Evolutionary conservation across 2,113 vertebrate genomes (phyloP).

Genomic region (Psittacula cyanocephala): DNA sequence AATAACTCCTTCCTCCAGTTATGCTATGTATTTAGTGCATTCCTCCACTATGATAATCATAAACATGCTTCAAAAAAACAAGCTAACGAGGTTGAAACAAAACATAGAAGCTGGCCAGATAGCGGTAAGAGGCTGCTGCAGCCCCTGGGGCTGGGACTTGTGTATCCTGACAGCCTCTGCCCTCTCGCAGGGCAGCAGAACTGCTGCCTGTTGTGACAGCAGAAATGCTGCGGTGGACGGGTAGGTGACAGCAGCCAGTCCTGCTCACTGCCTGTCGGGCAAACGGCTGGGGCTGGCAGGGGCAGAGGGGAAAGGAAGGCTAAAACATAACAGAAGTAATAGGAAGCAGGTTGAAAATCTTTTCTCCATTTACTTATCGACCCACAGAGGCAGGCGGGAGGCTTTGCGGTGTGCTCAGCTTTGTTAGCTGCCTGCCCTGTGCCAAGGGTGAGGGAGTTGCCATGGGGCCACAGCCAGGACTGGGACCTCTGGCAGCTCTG

Average conservation of each 20-base stretch:
- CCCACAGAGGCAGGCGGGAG: not conserved
- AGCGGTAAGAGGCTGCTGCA: not conserved
- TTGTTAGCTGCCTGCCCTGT: not conserved
- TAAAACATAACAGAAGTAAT: constrained; percentile 29
- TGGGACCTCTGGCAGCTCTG: rapidly evolving
- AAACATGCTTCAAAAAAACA: not conserved
- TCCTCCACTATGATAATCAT: constrained; percentile 46
- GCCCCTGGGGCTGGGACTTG: not conserved
- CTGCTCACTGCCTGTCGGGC: not conserved
- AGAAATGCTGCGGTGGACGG: not conserved
- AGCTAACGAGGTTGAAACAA: not conserved
- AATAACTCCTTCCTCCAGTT: constrained; percentile 53
- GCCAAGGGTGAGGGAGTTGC: not conserved
- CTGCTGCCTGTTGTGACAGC: not conserved
- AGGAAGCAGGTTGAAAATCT: constrained; percentile 9
- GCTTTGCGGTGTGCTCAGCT: not conserved
- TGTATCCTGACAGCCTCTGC: not conserved
- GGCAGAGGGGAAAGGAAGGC: constrained; percentile 2
- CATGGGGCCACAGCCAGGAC: not conserved
- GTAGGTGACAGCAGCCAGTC: not conserved
- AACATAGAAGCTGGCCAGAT: not conserved
- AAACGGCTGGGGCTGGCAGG: not conserved
- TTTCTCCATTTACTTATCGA: not conserved
- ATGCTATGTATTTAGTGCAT: constrained; percentile 41
- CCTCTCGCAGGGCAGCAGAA: rapidly evolving